phyloP scores from a whole-genome alignment of 1,140 invertebrate species.

The Caenorhabditis tropicalis region DNA sequence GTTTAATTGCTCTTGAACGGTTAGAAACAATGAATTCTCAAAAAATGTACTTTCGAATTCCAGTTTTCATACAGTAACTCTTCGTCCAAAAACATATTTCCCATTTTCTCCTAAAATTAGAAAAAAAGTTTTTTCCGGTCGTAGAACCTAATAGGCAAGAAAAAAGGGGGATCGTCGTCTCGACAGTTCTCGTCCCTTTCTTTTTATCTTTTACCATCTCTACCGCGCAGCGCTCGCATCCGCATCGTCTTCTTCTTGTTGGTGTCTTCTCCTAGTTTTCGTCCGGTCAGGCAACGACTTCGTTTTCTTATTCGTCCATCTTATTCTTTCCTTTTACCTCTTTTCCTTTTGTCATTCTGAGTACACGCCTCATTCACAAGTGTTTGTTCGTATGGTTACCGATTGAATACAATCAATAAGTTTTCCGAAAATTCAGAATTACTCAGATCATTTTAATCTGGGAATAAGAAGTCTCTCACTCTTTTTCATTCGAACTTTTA shows the following conservation, averaged over 20 bases:
- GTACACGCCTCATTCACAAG: constrained; percentile 19
- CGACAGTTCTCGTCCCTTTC: not conserved
- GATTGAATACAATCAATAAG: not conserved
- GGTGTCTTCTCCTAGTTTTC: not conserved
- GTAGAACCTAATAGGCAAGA: constrained; percentile 16
- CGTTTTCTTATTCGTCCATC: constrained; percentile 22
- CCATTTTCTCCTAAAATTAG: constrained; percentile 29
- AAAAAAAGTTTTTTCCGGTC: not conserved
- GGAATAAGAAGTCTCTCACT: too few relatives aligned
- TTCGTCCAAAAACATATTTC: not conserved
- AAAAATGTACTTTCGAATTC: not conserved
- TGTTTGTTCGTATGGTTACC: not conserved
- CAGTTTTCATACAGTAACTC: not conserved
- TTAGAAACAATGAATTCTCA: not conserved
- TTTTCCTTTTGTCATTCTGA: constrained; percentile 19
- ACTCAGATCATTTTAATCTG: too few relatives aligned
- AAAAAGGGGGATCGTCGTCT: not conserved
- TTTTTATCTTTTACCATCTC: constrained; percentile 34
- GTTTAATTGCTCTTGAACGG: not conserved
- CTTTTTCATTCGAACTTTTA: too few relatives aligned
- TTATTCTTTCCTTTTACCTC: not conserved
- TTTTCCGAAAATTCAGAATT: not conserved
- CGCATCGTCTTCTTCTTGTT: constrained; percentile 1
- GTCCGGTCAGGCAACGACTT: not conserved
- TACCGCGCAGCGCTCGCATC: constrained; percentile 12